phyloP scores from a whole-genome alignment of 2,888 invertebrate genomes.

The Oegoconia quadripuncta region DNA sequence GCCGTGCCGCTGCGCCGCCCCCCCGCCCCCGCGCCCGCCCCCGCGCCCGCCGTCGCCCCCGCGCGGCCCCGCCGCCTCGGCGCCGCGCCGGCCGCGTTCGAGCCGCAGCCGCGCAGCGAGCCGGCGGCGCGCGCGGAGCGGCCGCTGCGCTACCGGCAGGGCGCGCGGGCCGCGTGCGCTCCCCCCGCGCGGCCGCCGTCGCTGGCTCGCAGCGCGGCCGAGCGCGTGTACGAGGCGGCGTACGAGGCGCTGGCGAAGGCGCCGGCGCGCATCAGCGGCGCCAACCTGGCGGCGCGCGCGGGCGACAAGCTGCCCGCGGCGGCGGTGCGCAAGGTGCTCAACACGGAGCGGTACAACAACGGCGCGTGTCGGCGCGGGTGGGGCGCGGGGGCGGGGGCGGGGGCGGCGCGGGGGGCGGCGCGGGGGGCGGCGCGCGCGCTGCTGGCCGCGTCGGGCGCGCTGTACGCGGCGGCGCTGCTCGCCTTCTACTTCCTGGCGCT shows the following conservation, averaged over 20 bases:
- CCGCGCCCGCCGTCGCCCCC: conserved; percentile 17
- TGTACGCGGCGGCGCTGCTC: conserved; percentile 58
- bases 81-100: conserved; percentile 9
- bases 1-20: conserved; percentile 21
- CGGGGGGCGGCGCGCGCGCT: conserved; percentile 71
- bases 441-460: conserved; percentile 72
- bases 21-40: conserved; percentile 8
- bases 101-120: conserved; percentile 24
- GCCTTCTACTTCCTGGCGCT: conserved; percentile 67
- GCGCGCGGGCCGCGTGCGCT: conserved; percentile 20
- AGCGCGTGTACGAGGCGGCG: conserved; percentile 14
- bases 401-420: conserved; percentile 17
- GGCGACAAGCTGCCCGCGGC: conserved; percentile 6
- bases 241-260: conserved; percentile 24
- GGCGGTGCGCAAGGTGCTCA: conserved; percentile 24
- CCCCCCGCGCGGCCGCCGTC: conserved; percentile 18
- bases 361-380: conserved; percentile 61
- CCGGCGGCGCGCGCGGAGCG: conserved; percentile 15
- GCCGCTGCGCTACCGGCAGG: conserved; percentile 30
- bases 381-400: conserved; percentile 27
- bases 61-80: conserved; percentile 14
- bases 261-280: conserved; percentile 25
- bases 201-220: conserved; percentile 24
- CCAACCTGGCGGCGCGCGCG: conserved; percentile 19
- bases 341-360: conserved; percentile 41